Evolutionary conservation across 2,797 vertebrate species (phyloP).

Genomic region (Notamacropus eugenii): DNA sequence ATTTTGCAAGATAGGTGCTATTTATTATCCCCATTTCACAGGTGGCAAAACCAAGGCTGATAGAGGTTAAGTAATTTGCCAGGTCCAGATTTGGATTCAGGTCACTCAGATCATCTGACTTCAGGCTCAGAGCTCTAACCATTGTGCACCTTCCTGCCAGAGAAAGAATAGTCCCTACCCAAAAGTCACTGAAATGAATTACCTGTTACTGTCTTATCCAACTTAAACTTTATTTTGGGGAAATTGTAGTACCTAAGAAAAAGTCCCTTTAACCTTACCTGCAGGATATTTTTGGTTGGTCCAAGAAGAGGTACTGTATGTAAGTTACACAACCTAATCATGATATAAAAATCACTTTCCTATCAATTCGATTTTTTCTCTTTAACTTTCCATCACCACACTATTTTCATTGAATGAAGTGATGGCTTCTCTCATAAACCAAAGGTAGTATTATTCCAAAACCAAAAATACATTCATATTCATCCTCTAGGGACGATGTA

Average conservation of each 20-base stretch:
- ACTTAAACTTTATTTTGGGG: not conserved
- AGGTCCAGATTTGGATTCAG: not conserved
- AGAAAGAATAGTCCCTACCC: not conserved
- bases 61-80: not conserved
- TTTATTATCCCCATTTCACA: not conserved
- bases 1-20: not conserved
- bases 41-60: not conserved
- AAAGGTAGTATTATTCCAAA: not conserved
- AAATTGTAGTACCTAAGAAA: not conserved
- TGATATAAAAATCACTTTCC: not conserved
- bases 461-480: not conserved
- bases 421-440: conserved; percentile 22
- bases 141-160: not conserved
- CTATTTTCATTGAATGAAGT: not conserved
- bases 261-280: not conserved
- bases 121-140: not conserved
- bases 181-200: not conserved
- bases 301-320: conserved; percentile 37
- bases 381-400: conserved; percentile 33
- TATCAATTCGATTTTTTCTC: not conserved
- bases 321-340: not conserved
- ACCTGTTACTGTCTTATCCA: conserved; percentile 16
- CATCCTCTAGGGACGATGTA: conserved; percentile 5
- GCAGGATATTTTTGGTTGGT: conserved; percentile 51
- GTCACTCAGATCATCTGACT: not conserved